Base-by-base conservation (phyloP, 2,888 invertebrate genomes). In the Aquatica leii region DNA sequence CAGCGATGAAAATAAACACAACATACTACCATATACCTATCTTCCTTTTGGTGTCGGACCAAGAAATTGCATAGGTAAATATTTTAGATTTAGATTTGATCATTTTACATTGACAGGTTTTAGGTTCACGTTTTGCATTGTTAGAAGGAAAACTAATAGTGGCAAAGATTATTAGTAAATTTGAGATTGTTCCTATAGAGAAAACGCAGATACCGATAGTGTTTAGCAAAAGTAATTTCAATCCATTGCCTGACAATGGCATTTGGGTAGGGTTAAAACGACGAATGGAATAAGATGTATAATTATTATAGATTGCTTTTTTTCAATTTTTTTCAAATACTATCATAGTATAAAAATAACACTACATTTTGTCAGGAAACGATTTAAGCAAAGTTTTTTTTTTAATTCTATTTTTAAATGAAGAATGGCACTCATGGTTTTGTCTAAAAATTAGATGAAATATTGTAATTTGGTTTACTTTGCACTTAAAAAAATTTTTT, bases 41-140 rank as follows among this genome's bases (percentile, higher is more conserved):
- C 64, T 86, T 40, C 83, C 85, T 0, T 86, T 86, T 73, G 86
- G 86, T 43, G 54, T 68, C 5, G 80, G 80, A 1, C 79, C 79
- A 3, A 66, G 79, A 62, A 75, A 74, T 54, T 81, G 80, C 57
- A 76, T 81, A 51, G 80, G 79, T 75, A 21, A 12, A 3, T 1
- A 8, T 8, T 5, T 17, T 4, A 9, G n/a, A n/a, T n/a, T 37
- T 8, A 5, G n/a, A 37, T 37, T 37, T 37, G 5, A n/a, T 37
- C 9, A 12, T n/a, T 37, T 8, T 43, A 12, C 8, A 43, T 43
- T 8, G n/a, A n/a, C 4, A 4, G 4, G 18, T 71, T 73, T 14
- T 74, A 82, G 82, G 77, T 2, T 76, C 77, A 14, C 78, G 84
- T 55, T 85, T 85, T 59, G n/a, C n/a, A n/a, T n/a, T n/a, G n/a